Evolutionary conservation across 2,113 vertebrate species (phyloP).

Genomic region (Passer montanus): DNA sequence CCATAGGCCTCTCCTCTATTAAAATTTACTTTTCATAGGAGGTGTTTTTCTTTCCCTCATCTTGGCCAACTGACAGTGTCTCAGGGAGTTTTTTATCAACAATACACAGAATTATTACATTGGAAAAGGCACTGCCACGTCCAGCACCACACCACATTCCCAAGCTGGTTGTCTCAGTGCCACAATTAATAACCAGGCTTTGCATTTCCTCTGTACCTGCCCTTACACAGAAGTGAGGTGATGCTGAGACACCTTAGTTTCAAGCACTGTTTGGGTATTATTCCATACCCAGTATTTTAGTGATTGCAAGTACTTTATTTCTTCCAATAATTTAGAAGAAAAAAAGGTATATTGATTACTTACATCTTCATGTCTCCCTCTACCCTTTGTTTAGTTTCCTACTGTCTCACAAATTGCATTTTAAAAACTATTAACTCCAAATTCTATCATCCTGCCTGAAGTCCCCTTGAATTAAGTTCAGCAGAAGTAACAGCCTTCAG

Average conservation of each 20-base stretch:
- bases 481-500: background rate
- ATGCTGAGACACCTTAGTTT: rapidly evolving
- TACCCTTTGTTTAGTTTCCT: background rate
- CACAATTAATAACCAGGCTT: background rate
- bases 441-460: background rate
- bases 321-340: background rate
- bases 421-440: background rate
- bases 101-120: too few species aligned
- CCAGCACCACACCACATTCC: background rate
- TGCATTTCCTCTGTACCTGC: background rate
- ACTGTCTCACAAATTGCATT: background rate
- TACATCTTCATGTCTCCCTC: background rate
- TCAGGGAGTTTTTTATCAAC: background rate
- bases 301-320: background rate
- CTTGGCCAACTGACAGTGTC: rapidly evolving
- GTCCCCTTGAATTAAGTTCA: background rate
- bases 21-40: background rate
- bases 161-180: background rate
- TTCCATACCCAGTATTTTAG: background rate
- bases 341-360: background rate
- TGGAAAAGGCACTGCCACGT: background rate
- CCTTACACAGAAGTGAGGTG: background rate
- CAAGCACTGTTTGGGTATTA: background rate
- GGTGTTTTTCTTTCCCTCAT: background rate
- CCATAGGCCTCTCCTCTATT: background rate